A percentile compares a stretch with the other conserved stretches of the same genome.
phyloP scores from a whole-genome alignment of 2,888 invertebrate species.

The Temnothorax unifasciatus region DNA sequence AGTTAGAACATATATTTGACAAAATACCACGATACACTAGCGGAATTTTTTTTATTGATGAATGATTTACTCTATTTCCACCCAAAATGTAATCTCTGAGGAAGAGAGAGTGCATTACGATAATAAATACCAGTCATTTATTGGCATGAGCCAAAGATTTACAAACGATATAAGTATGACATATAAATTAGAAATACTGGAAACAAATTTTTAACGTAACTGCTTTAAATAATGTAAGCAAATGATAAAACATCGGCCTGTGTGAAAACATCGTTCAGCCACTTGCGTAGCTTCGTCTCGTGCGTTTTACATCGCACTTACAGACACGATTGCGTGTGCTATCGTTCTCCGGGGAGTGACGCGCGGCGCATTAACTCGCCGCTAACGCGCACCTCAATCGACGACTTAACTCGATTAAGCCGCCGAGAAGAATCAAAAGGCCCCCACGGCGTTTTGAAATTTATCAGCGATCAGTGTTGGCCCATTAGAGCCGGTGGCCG shows the following conservation, averaged over 20 bases:
- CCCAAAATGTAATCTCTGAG: neutral
- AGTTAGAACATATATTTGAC: neutral
- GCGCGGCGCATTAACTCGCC: conserved; percentile 50
- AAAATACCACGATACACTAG: neutral
- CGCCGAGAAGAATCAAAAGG: conserved; percentile 66
- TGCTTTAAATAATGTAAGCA: neutral
- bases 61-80: neutral
- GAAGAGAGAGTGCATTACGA: neutral
- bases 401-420: conserved; percentile 66
- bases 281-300: neutral
- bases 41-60: neutral
- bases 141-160: neutral
- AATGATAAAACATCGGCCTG: neutral
- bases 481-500: conserved; percentile 77
- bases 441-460: conserved; percentile 74
- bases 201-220: neutral
- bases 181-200: neutral
- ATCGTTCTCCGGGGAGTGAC: conserved; percentile 29
- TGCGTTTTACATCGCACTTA: neutral
- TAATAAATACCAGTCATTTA: neutral
- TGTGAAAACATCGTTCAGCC: neutral
- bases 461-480: conserved; percentile 79
- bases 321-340: conserved; percentile 13
- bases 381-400: conserved; percentile 60
- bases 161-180: neutral